Evolutionary conservation across 2,797 vertebrate species (phyloP).

Genomic region (Menidia menidia): DNA sequence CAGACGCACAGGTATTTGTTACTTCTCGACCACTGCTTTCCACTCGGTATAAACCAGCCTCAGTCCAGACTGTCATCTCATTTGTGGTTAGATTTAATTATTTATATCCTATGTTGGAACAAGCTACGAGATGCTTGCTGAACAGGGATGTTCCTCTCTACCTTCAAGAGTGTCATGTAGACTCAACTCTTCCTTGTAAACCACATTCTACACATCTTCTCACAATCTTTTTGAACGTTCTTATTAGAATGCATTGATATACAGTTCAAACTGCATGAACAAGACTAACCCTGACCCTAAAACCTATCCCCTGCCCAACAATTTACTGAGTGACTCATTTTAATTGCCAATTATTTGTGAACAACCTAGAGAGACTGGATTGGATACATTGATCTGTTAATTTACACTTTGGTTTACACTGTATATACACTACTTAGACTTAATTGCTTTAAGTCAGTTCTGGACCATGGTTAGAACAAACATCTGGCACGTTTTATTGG

Average conservation of each 20-base stretch:
- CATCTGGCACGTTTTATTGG: constrained; percentile 86
- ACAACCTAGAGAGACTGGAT: background rate
- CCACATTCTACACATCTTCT: background rate
- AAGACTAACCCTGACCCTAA: background rate
- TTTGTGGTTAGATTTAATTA: background rate
- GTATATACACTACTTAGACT: constrained; percentile 46
- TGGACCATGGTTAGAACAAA: constrained; percentile 72
- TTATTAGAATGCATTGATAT: background rate
- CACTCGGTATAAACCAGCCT: background rate
- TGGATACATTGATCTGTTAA: constrained; percentile 1
- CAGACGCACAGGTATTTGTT: background rate
- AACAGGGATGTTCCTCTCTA: no score
- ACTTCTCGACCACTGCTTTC: background rate
- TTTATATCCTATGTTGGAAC: background rate
- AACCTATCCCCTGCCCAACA: background rate
- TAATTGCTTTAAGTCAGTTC: constrained; percentile 64
- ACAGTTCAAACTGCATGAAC: background rate
- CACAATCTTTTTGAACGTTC: background rate
- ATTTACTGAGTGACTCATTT: background rate
- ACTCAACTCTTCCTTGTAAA: background rate
- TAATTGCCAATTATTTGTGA: background rate
- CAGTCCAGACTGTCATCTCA: background rate
- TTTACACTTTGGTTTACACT: constrained; percentile 20
- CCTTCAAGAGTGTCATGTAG: background rate
- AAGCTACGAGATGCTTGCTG: background rate